These are phyloP conservation scores for Caenorhabditis imperialis DNA, from an alignment of 2,888 invertebrate species.

Conservation along the genomic window DNA sequence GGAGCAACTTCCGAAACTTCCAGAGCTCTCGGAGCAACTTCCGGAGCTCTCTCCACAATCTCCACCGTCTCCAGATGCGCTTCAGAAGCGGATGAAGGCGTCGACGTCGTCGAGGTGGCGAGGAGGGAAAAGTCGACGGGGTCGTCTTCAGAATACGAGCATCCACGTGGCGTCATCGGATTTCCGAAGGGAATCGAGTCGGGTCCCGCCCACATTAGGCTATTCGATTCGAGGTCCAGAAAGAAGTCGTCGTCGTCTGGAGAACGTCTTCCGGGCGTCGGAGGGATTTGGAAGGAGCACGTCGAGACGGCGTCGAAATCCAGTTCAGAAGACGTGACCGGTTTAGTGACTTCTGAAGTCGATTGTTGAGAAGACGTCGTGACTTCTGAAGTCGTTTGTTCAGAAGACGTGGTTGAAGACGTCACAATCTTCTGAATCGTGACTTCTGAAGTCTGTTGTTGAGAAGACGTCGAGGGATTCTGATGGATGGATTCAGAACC, in stretches of 20 bases:
- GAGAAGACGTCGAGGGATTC: too few species aligned
- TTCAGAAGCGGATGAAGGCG: neutral
- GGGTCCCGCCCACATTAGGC: slow-evolving; percentile 8
- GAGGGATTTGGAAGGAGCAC: slow-evolving; percentile 21
- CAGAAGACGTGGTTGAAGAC: too few species aligned
- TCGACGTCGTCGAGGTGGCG: neutral
- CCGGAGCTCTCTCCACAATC: neutral
- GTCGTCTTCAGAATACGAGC: neutral
- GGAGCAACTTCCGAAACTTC: too few species aligned
- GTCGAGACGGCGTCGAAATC: neutral
- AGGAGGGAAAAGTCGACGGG: slow-evolving; percentile 17
- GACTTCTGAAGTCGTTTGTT: too few species aligned
- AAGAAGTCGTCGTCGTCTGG: slow-evolving; percentile 21
- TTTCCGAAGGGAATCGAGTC: neutral
- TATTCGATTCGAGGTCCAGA: slow-evolving; percentile 33
- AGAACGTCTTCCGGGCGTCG: slow-evolving; percentile 28
- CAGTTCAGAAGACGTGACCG: neutral
- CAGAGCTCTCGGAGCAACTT: too few species aligned
- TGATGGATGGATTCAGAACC: too few species aligned
- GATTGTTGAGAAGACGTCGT: too few species aligned
- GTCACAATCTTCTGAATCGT: too few species aligned
- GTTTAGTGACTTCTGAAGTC: neutral
- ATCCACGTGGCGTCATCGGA: slow-evolving; percentile 23
- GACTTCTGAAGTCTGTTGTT: too few species aligned
- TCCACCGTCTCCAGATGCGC: neutral